phyloP scores from a whole-genome alignment of 1,140 invertebrate genomes.

The Ceratitis capitata region DNA sequence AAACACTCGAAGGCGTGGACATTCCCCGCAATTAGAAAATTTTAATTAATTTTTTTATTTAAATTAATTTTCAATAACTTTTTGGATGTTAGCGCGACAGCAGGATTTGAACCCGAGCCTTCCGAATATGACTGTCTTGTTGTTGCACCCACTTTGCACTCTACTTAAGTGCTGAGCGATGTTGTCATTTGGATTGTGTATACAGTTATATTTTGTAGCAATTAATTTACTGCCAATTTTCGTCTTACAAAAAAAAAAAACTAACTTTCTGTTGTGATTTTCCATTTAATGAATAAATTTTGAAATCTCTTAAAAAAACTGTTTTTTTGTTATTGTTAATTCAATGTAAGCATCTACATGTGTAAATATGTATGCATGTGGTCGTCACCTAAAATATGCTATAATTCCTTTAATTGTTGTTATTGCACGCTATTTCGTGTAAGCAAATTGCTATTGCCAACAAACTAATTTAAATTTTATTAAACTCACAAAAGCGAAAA shows the following conservation, averaged over 20 bases:
- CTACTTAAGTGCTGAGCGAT: neutral
- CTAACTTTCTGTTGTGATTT: neutral
- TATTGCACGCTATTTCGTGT: neutral
- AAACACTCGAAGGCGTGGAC: too few relatives aligned
- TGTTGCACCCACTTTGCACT: too few relatives aligned
- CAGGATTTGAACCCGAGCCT: neutral
- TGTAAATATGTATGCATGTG: neutral
- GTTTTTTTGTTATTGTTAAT: neutral
- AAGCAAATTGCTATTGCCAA: constrained; percentile 17
- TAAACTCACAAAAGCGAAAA: neutral
- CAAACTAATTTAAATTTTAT: constrained; percentile 31
- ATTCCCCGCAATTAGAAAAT: too few relatives aligned
- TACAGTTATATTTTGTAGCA: neutral
- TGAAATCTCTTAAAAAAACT: neutral
- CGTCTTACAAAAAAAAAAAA: neutral
- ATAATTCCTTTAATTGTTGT: neutral
- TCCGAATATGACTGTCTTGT: neutral
- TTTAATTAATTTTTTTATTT: too few relatives aligned
- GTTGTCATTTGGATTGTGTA: neutral
- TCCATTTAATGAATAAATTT: neutral
- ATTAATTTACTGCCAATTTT: constrained; percentile 22
- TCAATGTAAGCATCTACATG: too few relatives aligned
- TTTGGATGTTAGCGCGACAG: too few relatives aligned
- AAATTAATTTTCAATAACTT: too few relatives aligned
- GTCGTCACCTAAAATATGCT: neutral